Conservation (phyloP, 2,888 invertebrate genomes). For the Campoplex nolae region DNA sequence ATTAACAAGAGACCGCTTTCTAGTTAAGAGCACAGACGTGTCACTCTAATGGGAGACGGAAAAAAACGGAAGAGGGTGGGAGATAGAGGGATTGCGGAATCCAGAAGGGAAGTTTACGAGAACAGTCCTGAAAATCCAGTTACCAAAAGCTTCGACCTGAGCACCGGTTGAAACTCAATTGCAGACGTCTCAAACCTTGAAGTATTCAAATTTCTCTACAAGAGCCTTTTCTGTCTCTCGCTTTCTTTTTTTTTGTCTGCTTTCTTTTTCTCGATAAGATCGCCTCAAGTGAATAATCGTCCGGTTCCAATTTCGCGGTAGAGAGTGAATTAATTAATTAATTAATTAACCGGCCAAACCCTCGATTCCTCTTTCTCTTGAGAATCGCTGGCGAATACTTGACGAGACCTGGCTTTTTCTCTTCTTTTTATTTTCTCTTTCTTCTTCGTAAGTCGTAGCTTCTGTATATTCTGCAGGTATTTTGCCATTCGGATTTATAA, state of each 20-base stretch:
- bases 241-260: not conserved
- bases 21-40: slow-evolving; percentile 79
- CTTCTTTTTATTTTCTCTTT: slow-evolving; percentile 15
- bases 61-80: slow-evolving; percentile 29
- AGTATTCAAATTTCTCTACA: slow-evolving; percentile 43
- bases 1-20: slow-evolving; percentile 42
- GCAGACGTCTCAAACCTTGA: slow-evolving; percentile 16
- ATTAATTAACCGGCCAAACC: slow-evolving; percentile 50
- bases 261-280: slow-evolving; percentile 50
- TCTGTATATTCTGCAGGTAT: slow-evolving; percentile 2
- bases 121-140: slow-evolving; percentile 53
- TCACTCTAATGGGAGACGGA: slow-evolving; percentile 78
- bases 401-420: slow-evolving; percentile 5
- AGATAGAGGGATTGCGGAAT: slow-evolving; percentile 2
- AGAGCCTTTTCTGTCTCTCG: slow-evolving; percentile 5
- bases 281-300: slow-evolving; percentile 45
- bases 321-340: slow-evolving; percentile 45
- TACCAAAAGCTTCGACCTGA: slow-evolving; percentile 35
- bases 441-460: not conserved
- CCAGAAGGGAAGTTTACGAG: slow-evolving; percentile 18
- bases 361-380: slow-evolving; percentile 20
- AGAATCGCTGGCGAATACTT: slow-evolving; percentile 17
- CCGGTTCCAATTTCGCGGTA: slow-evolving; percentile 24
- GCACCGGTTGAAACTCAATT: slow-evolving; percentile 23
- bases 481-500: not conserved